A percentile compares a stretch with the other conserved stretches of the same genome.
Conservation (phyloP, 2,888 invertebrate species). For the Eledona agricola region DNA sequence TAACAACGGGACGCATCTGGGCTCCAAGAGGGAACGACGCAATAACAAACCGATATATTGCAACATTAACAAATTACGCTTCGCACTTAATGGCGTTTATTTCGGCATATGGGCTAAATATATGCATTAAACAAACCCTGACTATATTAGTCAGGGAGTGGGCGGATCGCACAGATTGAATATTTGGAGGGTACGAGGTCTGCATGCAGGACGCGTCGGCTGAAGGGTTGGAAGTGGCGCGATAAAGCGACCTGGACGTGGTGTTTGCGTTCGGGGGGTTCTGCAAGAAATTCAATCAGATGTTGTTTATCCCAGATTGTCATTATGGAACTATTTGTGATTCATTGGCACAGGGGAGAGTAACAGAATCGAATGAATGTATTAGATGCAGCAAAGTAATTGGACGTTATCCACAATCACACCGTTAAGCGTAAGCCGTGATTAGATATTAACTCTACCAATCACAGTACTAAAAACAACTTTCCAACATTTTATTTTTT, state of each 20-base stretch:
- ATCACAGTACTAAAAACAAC: too few relatives aligned
- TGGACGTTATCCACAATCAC: too few relatives aligned
- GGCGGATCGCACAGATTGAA: conserved; percentile 53
- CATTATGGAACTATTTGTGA: conserved; percentile 57
- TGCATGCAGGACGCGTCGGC: conserved; percentile 49
- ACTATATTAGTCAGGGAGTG: conserved; percentile 55
- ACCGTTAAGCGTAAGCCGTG: too few relatives aligned
- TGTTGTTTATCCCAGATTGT: conserved; percentile 57
- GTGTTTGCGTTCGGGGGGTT: conserved; percentile 33
- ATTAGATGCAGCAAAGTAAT: conserved; percentile 21
- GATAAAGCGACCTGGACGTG: conserved; percentile 44
- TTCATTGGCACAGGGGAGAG: conserved; percentile 47
- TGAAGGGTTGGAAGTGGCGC: conserved; percentile 49
- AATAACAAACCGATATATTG: conserved; percentile 60
- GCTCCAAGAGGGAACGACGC: conserved; percentile 50
- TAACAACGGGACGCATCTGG: conserved; percentile 57
- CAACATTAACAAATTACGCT: conserved; percentile 61
- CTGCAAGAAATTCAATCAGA: conserved; percentile 54
- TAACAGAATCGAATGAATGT: conserved; percentile 9
- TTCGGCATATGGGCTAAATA: conserved; percentile 61
- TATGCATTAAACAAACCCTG: conserved; percentile 60
- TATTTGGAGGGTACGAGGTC: conserved; percentile 42
- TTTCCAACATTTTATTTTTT: too few relatives aligned
- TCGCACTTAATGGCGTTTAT: conserved; percentile 59
- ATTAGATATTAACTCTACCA: too few relatives aligned